Percentiles rank a stretch among this genome's conserved stretches.
Evolutionary conservation across 2,888 invertebrate species (phyloP).

Genomic region (Polydrusus cervinus): DNA sequence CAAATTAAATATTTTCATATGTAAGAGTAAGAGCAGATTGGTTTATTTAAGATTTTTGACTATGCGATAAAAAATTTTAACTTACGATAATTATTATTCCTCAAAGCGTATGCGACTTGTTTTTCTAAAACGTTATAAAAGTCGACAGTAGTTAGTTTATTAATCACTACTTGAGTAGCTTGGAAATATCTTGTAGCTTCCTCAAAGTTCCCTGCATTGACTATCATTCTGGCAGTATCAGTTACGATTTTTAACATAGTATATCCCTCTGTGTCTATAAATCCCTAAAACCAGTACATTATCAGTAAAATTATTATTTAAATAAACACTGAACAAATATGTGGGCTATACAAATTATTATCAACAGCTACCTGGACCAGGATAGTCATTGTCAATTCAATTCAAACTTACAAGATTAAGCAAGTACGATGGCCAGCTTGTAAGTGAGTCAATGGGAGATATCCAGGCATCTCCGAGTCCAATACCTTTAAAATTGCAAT

Average conservation of each 20-base stretch:
- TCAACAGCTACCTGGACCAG: too few species aligned
- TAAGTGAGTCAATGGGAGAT: constrained; percentile 87
- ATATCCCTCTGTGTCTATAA: constrained; percentile 32
- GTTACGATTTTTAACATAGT: constrained; percentile 16
- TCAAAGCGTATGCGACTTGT: background rate
- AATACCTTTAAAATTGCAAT: constrained; percentile 83
- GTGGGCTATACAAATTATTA: too few species aligned
- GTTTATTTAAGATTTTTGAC: too few species aligned
- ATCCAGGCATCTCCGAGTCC: constrained; percentile 94
- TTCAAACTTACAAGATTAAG: constrained; percentile 80
- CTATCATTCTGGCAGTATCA: background rate
- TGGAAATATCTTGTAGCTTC: constrained; percentile 27
- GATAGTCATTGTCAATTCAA: too few species aligned
- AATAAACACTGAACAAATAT: too few species aligned
- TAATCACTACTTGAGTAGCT: constrained; percentile 31
- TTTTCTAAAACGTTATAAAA: constrained; percentile 58
- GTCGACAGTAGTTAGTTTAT: constrained; percentile 50
- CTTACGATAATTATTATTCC: constrained; percentile 17
- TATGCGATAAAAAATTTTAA: background rate
- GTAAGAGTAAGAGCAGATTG: too few species aligned
- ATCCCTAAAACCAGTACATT: constrained; percentile 36
- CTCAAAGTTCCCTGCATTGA: constrained; percentile 8
- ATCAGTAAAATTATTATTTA: background rate
- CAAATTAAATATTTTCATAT: too few species aligned
- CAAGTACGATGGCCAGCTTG: constrained; percentile 88